Base-by-base conservation (phyloP, 2,797 vertebrate species). In the Micromesistius poutassou region DNA sequence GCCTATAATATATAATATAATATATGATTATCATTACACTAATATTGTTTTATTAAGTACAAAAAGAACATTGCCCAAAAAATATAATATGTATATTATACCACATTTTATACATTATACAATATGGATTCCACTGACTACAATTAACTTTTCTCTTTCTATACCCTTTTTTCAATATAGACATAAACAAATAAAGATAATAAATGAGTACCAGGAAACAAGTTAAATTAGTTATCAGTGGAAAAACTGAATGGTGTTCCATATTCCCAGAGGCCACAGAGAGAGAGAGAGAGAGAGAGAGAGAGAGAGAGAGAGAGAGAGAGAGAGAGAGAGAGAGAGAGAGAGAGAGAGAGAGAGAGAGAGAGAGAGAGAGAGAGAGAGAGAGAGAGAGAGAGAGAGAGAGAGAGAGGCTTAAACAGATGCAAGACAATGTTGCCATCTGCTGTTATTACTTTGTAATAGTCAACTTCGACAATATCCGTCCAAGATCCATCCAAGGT, bases 361-460 rank as follows among this genome's bases (percentile, higher is more conserved):
- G 22, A 62, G 22, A 2, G 10, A 28, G 4, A n/a, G 19, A n/a
- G 4, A n/a, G 19, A 22, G 25, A 36, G 22, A 62, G 22, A 62
- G 22, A 62, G 22, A 22, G 25, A 38, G 22, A 62, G 6, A 62
- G 22, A 62, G 6, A 22, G 25, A 35, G 33, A 33, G 33, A 33
- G 3, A 33, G 33, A 33, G 33, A 33, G 33, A 33, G 33, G 10
- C 1, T 25, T 33, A 71, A 5, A 75, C 1, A 82, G 84, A 22
- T 3, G 12, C 30, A 73, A 74, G 84, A 74, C 73, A 88, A 83
- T 79, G 73, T 7, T 83, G 81, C 80, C 91, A 86, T 86, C 92
- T 89, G 0, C 81, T 92, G 93, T 81, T 28, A 5, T 22, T 19
- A 33, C 70, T 55, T 12, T 78, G 74, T 1, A 71, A 84, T 13